Base-by-base conservation (phyloP, 2,888 invertebrate species). In the Julus scandinavius region DNA sequence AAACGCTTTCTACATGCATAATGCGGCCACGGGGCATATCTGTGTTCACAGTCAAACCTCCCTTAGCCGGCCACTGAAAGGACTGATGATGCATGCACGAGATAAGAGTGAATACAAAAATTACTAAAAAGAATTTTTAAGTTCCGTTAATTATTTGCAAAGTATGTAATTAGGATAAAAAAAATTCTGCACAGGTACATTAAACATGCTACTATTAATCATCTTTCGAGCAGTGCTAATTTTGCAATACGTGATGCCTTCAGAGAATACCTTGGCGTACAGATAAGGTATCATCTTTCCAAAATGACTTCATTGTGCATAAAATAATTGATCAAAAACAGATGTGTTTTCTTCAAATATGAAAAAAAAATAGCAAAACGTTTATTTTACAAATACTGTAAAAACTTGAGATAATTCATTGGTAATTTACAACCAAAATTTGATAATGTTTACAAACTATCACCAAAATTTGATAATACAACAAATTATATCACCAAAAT, bases 1-100 rank as follows among this genome's bases (percentile, higher is more conserved):
- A 80, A 80, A 80, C 80, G 80, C 38, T 80, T 80, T 80, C 80
- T 15, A 80, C 80, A 80, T 80, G 38, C 80, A 80, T 38, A 80
- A 80, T 80, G 80, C 38, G 80, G 80, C 80, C 80, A n/a, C 38
- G 4, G 80, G 80, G 80, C 80, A 38, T 13, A 38, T 58, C 58
- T 38, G 38, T 63, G 20, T 38, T 38, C 38, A 80, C 80, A 72
- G 38, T 15, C 38, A 80, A 80, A 38, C 80, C 20, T 72, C 80
- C 80, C 38, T 11, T 9, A 80, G 38, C 38, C 80, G 11, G 38
- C 11, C 80, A 80, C 80, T 38, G 15, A 38, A 80, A 80, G 38
- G 38, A 80, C 80, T 15, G 38, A 13, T 72, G 63, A 72, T 80
- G 80, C 38, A 29, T 72, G 72, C 72, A 11, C 29, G 20, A 29